Evolutionary conservation across 2,113 vertebrate species (phyloP).

Genomic region (Columba janthina): DNA sequence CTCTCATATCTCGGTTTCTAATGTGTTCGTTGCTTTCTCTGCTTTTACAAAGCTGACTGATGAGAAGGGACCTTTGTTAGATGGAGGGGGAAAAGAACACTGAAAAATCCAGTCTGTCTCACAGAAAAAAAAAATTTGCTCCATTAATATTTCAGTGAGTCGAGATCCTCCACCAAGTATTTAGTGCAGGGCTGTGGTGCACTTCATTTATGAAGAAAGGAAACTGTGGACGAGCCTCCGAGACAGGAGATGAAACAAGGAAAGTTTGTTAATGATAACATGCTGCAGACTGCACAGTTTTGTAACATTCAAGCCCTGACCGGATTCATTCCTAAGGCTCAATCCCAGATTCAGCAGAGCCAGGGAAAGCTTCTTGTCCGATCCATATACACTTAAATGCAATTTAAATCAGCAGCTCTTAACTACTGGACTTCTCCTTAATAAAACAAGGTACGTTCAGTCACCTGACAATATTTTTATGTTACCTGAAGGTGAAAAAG

Average conservation of each 20-base stretch:
- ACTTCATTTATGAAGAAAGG: conserved; percentile 5
- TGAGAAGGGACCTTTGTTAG: conserved; percentile 33
- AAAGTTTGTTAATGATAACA: background rate
- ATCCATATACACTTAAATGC: background rate
- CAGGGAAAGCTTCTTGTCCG: background rate
- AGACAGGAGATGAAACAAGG: background rate
- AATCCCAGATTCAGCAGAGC: background rate
- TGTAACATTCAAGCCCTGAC: background rate
- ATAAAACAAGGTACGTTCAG: background rate
- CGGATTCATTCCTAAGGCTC: background rate
- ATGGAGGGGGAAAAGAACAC: background rate
- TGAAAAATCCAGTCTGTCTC: background rate
- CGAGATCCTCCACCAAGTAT: background rate
- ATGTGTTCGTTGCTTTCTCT: conserved; percentile 3
- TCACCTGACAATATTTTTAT: background rate
- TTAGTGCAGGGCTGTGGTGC: background rate
- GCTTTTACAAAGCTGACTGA: conserved; percentile 22
- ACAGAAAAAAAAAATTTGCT: background rate
- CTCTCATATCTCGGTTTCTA: conserved; percentile 15
- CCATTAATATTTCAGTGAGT: conserved; percentile 24
- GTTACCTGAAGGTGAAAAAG: background rate
- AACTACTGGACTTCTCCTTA: background rate
- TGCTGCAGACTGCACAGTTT: background rate
- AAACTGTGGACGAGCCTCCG: background rate
- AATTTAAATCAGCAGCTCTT: background rate